Evolutionary conservation across 2,113 vertebrate species (phyloP).

Genomic region (Brevimyrus niger): DNA sequence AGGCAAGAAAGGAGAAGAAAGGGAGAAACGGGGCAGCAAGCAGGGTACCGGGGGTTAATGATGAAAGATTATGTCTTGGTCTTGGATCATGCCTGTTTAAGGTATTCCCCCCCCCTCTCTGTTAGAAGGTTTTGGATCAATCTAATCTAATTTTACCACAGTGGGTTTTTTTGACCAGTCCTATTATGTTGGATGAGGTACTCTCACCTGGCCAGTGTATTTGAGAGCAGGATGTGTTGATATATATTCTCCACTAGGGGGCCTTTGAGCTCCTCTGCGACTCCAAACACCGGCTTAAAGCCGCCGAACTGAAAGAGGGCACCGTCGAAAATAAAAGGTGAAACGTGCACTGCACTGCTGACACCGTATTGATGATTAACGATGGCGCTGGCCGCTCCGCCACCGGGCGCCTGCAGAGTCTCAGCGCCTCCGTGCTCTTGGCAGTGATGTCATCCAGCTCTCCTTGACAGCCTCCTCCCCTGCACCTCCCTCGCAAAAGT

Average conservation of each 20-base stretch:
- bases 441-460: not conserved
- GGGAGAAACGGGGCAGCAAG: not conserved
- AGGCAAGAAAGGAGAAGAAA: not conserved
- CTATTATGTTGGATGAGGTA: not conserved
- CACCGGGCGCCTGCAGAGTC: not conserved
- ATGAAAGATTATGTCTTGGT: not conserved
- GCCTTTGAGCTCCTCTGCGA: not conserved
- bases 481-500: constrained; percentile 66
- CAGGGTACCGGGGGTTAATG: not conserved
- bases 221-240: not conserved
- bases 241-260: not conserved
- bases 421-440: not conserved
- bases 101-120: not conserved
- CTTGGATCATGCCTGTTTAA: not conserved
- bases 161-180: not conserved
- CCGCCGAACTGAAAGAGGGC: not conserved
- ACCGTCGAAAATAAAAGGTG: not conserved
- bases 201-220: not conserved
- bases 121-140: not conserved
- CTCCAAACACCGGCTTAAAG: not conserved
- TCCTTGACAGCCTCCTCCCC: not conserved
- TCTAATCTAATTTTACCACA: not conserved
- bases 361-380: not conserved
- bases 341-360: not conserved
- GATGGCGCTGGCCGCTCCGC: not conserved